These are phyloP conservation scores for Clytia hemisphaerica DNA, from an alignment of 30 jellyfish, hydroid and myxozoan genomes.

Conservation along the genomic window DNA sequence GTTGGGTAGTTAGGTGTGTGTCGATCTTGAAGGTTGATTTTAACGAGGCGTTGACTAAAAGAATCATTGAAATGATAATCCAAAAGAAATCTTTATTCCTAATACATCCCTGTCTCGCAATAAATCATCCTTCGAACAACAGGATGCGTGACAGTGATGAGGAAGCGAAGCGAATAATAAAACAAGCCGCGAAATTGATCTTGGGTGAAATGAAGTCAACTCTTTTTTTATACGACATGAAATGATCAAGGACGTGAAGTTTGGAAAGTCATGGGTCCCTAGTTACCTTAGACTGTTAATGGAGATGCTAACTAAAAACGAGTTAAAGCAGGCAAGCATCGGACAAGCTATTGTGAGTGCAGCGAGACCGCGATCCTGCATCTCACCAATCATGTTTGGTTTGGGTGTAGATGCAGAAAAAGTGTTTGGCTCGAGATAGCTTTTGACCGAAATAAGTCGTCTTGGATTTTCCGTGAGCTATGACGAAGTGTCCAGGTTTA, in stretches of 20 bases:
- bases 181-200: conserved; percentile 31
- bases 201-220: conserved; percentile 8
- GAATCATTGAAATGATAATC: no score
- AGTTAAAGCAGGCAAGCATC: conserved; percentile 7
- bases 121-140: no score
- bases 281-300: not conserved
- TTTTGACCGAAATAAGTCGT: conserved; percentile 10
- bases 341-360: conserved; percentile 44
- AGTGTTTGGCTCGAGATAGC: conserved; percentile 23
- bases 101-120: no score
- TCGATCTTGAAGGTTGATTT: no score
- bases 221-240: not conserved
- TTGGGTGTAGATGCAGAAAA: conserved; percentile 10
- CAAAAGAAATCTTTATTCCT: no score
- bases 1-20: no score
- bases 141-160: not conserved
- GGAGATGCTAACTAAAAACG: not conserved
- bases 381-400: conserved; percentile 22
- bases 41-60: no score
- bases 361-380: conserved; percentile 12
- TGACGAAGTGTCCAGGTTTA: conserved; percentile 47
- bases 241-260: not conserved
- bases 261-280: conserved; percentile 24
- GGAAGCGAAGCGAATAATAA: conserved; percentile 16
- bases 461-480: conserved; percentile 47